Percentiles rank a stretch among this genome's conserved stretches.
Evolutionary conservation across 2,113 vertebrate genomes (phyloP).

Genomic region (Lota lota): DNA sequence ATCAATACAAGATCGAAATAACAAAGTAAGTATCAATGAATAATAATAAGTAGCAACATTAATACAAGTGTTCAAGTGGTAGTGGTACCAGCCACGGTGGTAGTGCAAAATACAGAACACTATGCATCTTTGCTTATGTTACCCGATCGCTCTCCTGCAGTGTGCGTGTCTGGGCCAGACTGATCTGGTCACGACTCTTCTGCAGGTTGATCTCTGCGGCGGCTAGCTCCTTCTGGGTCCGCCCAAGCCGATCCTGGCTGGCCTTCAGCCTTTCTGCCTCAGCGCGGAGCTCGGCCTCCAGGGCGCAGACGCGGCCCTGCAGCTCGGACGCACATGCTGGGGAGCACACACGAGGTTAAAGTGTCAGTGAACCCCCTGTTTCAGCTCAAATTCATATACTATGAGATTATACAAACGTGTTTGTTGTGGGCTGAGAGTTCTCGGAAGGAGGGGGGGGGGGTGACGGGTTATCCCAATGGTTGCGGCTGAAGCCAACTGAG

Average conservation of each 20-base stretch:
- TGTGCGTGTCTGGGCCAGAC: conserved; percentile 49
- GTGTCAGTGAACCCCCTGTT: not conserved
- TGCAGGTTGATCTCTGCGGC: conserved; percentile 57
- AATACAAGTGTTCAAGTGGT: too few relatives aligned
- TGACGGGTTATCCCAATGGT: too few relatives aligned
- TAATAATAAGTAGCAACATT: too few relatives aligned
- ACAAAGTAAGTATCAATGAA: too few relatives aligned
- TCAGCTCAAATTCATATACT: not conserved
- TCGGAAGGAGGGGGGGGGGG: not conserved
- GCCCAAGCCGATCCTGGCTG: conserved; percentile 49
- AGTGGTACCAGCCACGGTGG: too few relatives aligned
- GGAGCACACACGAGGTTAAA: not conserved
- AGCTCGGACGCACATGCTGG: conserved; percentile 41
- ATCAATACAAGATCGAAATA: too few relatives aligned
- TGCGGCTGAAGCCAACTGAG: too few relatives aligned
- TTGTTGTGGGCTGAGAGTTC: not conserved
- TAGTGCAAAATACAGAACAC: too few relatives aligned
- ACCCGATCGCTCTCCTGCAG: conserved; percentile 70
- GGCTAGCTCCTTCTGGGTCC: conserved; percentile 59
- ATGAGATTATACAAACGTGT: not conserved
- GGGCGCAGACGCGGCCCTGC: conserved; percentile 41
- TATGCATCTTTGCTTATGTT: conserved; percentile 14
- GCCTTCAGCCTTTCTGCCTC: conserved; percentile 54
- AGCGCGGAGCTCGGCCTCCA: conserved; percentile 63
- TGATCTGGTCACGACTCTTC: conserved; percentile 57